These are phyloP conservation scores for Stegastes partitus DNA, from an alignment of 2,113 vertebrate species.

Conservation along the genomic window DNA sequence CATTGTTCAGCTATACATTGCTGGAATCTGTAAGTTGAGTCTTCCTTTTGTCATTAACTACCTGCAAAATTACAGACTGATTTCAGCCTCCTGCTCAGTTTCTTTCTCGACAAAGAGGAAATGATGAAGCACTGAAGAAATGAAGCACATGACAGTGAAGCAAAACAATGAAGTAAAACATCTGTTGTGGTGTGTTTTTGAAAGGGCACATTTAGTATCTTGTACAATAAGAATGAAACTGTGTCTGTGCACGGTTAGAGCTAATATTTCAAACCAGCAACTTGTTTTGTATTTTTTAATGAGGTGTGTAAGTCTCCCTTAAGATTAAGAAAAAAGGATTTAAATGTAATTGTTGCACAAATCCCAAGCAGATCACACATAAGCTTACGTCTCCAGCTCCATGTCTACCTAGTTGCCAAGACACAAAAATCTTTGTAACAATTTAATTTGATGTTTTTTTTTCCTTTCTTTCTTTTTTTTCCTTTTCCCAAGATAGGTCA, in stretches of 20 bases:
- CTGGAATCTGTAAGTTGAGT: conserved; percentile 33
- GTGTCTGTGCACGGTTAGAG: no score
- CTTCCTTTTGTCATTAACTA: not conserved
- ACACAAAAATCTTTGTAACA: not conserved
- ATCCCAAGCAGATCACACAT: not conserved
- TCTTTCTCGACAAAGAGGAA: no score
- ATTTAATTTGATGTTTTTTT: not conserved
- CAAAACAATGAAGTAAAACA: no score
- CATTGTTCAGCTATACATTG: not conserved
- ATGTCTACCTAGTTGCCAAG: not conserved
- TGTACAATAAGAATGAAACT: no score
- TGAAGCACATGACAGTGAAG: no score
- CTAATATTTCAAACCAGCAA: no score
- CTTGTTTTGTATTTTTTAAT: conserved; percentile 20
- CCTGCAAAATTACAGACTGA: no score
- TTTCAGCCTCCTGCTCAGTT: no score
- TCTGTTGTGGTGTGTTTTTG: no score
- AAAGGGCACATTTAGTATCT: no score
- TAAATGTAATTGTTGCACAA: not conserved
- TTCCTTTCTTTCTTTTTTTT: not conserved
- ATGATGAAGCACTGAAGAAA: no score
- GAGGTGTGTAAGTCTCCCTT: not conserved
- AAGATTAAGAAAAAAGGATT: not conserved
- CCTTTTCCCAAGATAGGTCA: not conserved
- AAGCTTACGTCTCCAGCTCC: not conserved